Evolutionary conservation across 2,113 vertebrate genomes (phyloP), one percentile per base, ranked within the genome.

Genomic region (Trogon surrucura): DNA sequence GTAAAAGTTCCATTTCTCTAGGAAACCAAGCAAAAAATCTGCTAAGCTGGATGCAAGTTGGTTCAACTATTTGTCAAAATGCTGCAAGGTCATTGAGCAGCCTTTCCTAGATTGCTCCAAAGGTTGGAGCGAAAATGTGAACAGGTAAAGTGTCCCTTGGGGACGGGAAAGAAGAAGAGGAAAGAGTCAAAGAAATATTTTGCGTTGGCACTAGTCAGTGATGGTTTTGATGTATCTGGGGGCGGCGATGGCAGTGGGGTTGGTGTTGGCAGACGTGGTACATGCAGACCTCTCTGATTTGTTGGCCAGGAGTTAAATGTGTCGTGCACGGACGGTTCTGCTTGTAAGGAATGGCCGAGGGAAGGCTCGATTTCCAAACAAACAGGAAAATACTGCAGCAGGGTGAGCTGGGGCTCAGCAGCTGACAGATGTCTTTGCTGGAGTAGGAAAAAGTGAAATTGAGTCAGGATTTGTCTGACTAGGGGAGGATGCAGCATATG

Each of bases 21-120:
- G 80, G 93, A 96, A 96, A 93, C 75, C 54, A 70, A 91, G 91
- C 94, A 89, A 91, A 90, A 88, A 74, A 64, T 86, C 86, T 86
- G 80, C 91, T 44, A 53, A 54, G 87, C 66, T 65, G 80, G 73
- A 38, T 15, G 73, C 29, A 6, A 6, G 57, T 7, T 65, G 30
- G 27, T 23, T 72, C 14, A 79, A 4, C 69, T 73, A 2, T 78
- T 91, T 82, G 53, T 89, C 69, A 79, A 20, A 80, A 11, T 9
- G 48, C 54, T 85, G 77, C 85, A 79, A 44, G 69, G 70, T 77
- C 51, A 34, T 2, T 51, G 85, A 91, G 91, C 81, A 74, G 73
- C 83, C 44, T 77, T 66, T 36, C 71, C 7, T 9, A 51, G 79
- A 27, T 85, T 18, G 4, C 29, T 84, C 44, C 47, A 9, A 10